Evolutionary conservation across 1,140 invertebrate species (phyloP).

Genomic region (Hydropsyche tenuis): DNA sequence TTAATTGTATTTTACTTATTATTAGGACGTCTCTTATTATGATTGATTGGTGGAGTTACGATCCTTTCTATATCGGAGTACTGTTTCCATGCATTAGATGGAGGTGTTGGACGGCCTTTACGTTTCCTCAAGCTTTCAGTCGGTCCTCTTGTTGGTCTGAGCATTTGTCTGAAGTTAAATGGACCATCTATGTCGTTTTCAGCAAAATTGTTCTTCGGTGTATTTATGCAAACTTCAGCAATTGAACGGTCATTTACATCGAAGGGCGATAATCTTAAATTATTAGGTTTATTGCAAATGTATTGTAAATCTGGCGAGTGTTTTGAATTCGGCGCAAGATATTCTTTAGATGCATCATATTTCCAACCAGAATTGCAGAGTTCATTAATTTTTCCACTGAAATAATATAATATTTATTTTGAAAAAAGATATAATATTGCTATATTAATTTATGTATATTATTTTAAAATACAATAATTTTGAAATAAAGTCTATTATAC

Average conservation of each 20-base stretch:
- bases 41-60: slow-evolving; percentile 31
- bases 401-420: slow-evolving; percentile 44
- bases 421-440: slow-evolving; percentile 37
- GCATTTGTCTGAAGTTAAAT: slow-evolving; percentile 73
- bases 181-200: slow-evolving; percentile 68
- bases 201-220: slow-evolving; percentile 53
- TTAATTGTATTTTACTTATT: slow-evolving; percentile 17
- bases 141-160: slow-evolving; percentile 72
- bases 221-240: slow-evolving; percentile 42
- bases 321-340: slow-evolving; percentile 58
- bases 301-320: slow-evolving; percentile 60
- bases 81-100: slow-evolving; percentile 51
- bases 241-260: slow-evolving; percentile 44
- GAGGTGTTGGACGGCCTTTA: slow-evolving; percentile 57
- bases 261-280: slow-evolving; percentile 35
- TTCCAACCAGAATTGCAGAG: slow-evolving; percentile 58
- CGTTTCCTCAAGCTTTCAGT: slow-evolving; percentile 75
- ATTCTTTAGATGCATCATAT: slow-evolving; percentile 52
- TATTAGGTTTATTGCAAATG: slow-evolving; percentile 45
- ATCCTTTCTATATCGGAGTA: slow-evolving; percentile 20
- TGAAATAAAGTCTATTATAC: neutral
- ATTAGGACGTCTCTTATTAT: slow-evolving; percentile 43
- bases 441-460: no score
- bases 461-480: slow-evolving; percentile 1
- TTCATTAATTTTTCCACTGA: slow-evolving; percentile 62